Conservation (phyloP, 2,888 invertebrate species). For the Lapara coniferarum region DNA sequence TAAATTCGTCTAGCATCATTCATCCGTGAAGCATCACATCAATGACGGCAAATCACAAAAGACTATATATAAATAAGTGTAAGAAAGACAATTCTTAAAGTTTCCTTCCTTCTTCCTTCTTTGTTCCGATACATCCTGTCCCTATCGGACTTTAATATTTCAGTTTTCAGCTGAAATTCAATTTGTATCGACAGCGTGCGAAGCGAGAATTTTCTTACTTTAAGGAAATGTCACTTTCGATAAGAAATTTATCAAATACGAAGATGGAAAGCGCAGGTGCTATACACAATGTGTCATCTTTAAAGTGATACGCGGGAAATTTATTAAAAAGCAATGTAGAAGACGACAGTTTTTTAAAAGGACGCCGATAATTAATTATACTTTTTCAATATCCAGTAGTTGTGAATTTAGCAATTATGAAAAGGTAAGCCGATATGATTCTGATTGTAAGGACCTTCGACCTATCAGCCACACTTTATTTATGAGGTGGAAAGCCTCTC, state of each 20-base stretch:
- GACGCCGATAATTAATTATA: too few relatives aligned
- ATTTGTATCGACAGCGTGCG: conserved; percentile 15
- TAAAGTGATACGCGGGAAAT: too few relatives aligned
- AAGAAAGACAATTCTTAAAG: neutral
- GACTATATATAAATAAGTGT: conserved; percentile 3
- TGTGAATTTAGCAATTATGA: too few relatives aligned
- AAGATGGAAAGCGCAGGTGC: neutral
- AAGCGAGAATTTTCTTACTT: neutral
- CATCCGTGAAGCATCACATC: too few relatives aligned
- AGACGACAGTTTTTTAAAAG: too few relatives aligned
- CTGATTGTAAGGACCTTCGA: too few relatives aligned
- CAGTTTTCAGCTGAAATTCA: conserved; percentile 15
- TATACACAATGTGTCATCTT: too few relatives aligned
- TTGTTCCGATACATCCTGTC: neutral
- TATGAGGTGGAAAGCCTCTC: too few relatives aligned
- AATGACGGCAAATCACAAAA: neutral
- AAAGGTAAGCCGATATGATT: too few relatives aligned
- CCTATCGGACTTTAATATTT: conserved; percentile 14
- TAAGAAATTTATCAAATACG: neutral
- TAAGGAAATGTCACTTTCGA: neutral
- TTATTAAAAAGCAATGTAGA: too few relatives aligned
- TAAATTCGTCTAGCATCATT: neutral
- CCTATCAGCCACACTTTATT: too few relatives aligned
- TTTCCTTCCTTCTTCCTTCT: neutral
- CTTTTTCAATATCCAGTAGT: too few relatives aligned